Evolutionary conservation across 2,797 vertebrate genomes (phyloP), one percentile per base, ranked within the genome.

Genomic region (Sebastiscus albofasciatus): DNA sequence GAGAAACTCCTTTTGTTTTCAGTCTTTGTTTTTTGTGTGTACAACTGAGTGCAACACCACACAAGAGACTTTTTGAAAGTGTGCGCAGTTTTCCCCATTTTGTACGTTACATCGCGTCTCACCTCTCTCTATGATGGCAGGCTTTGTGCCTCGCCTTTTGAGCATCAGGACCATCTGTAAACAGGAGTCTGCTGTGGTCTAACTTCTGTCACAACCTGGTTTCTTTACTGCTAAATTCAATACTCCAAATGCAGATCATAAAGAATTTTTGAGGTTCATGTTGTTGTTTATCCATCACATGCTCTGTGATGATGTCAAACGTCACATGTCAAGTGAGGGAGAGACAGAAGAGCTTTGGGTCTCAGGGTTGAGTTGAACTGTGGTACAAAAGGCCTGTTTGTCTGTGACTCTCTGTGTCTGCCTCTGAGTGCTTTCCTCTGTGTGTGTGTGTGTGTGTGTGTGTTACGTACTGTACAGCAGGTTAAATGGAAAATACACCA

Each of bases 341-440:
- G 27, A 67, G 66, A 83, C 79, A 62, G 75, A 83, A 20, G 67
- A 20, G 29, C 8, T 20, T 49, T 67, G 67, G 70, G 26, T 77
- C 60, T 73, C 65, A 8, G 34, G 8, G 71, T 65, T 66, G 61
- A 42, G 70, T 73, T 83, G 79, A 81, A 84, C 87, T 59, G 66
- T 61, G 71, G 58, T 69, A 86, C 84, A 80, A 70, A 66, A 42
- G 68, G 11, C 2, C 24, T 18, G 72, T 70, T 68, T 87, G 69
- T 83, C 22, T 88, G 55, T 64, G 65, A 12, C 61, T 67, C 14
- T 39, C 18, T 70, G 77, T 77, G 59, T 80, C 20, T 67, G 71
- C 14, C 4, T 77, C 56, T 8, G 59, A n/a, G 9, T 56, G 58
- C 4, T 2, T 79, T 46, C 55, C 6, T 68, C 5, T 74, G 22